Evolutionary conservation across 2,797 vertebrate species (phyloP).

Genomic region (Alectoris magna): DNA sequence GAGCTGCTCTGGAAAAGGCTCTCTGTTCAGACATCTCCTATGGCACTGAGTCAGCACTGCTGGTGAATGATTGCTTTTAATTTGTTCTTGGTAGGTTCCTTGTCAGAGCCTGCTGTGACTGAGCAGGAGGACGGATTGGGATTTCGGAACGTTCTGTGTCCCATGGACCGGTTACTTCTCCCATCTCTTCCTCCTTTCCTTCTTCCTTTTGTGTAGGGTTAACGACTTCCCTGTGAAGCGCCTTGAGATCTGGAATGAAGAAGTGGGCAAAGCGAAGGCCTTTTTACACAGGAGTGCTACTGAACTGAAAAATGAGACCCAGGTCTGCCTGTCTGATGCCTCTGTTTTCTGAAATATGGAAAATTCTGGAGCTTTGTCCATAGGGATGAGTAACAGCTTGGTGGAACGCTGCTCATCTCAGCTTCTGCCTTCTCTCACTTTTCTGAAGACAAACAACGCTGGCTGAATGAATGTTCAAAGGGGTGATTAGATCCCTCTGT

Average conservation of each 20-base stretch:
- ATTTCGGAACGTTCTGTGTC: not conserved
- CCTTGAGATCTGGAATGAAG: not conserved
- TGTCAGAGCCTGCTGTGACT: not conserved
- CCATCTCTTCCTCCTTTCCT: not conserved
- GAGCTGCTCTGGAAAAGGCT: not conserved
- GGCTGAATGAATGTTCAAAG: not conserved
- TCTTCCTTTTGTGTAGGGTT: not conserved
- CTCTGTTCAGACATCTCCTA: not conserved
- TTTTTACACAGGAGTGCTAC: not conserved
- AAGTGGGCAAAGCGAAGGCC: not conserved
- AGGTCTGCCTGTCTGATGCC: not conserved
- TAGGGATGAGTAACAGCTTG: not conserved
- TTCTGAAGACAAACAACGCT: not conserved
- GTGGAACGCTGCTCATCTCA: not conserved
- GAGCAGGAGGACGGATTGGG: not conserved
- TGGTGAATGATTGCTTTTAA: not conserved
- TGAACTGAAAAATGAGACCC: not conserved
- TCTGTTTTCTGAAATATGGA: not conserved
- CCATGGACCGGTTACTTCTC: not conserved
- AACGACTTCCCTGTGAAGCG: accelerated
- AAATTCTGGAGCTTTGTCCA: not conserved
- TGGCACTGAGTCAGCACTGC: not conserved
- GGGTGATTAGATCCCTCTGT: slow-evolving; percentile 42
- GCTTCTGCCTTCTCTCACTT: not conserved
- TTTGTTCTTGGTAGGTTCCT: not conserved